Base-by-base conservation (phyloP, 2,888 invertebrate genomes). In the Cremastinae sp. region DNA sequence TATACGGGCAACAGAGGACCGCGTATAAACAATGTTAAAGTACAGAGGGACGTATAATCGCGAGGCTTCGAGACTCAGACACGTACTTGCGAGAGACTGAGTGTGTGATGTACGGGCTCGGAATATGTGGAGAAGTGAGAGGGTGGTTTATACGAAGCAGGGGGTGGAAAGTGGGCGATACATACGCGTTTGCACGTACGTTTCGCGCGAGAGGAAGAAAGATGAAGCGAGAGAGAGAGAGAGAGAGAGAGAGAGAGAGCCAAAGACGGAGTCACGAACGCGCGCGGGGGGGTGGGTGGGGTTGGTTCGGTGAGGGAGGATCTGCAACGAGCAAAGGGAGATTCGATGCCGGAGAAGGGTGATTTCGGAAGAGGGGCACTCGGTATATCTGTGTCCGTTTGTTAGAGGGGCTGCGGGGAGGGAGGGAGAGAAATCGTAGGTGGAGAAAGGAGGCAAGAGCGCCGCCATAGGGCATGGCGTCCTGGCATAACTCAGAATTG, bases 401-500 rank as follows among this genome's bases (percentile, higher is more conserved):
- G 43, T 34, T 61, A 53, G 65, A 59, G 64, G 59, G 58, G 43
- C 49, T 56, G 56, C 45, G n/a, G n/a, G n/a, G n/a, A n/a, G n/a
- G 65, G 65, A 73, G 72, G 65, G 69, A 70, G 65, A 41, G 68
- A 75, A 79, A 69, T 73, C 58, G 71, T 68, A 75, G 74, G 74
- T 65, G 51, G 69, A 80, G 78, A 77, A 73, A 65, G 54, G 74
- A 65, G 64, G 66, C 62, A 78, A 64, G 28, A 28, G 53, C 68
- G 71, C 74, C 82, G 81, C 82, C 86, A 85, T 82, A 86, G 87
- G 86, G 85, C 85, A 84, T 82, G 84, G 84, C 84, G 84, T 85
- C 84, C 85, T 84, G 85, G 88, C 88, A 89, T 89, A 89, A 89
- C 89, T 88, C 89, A 89, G 89, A 89, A 89, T 89, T 87, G 88